Evolutionary conservation across 2,797 vertebrate species (phyloP).

Genomic region (Melanotaenia trifasciata): DNA sequence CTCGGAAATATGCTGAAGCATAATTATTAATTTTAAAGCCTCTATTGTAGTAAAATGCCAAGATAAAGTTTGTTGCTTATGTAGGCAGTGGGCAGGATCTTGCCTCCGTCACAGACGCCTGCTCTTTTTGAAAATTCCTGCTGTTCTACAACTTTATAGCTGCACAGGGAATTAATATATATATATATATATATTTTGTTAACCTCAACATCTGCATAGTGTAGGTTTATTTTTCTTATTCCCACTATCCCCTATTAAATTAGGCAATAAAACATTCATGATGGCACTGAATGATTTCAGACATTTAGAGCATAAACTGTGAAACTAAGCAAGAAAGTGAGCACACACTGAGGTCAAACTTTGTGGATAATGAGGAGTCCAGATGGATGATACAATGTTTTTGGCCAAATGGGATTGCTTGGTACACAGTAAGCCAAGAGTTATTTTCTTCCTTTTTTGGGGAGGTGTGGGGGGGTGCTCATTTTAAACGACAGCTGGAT

Average conservation of each 20-base stretch:
- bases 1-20: constrained; percentile 39
- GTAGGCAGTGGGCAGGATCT: constrained; percentile 14
- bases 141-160: constrained; percentile 34
- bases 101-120: constrained; percentile 23
- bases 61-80: constrained; percentile 34
- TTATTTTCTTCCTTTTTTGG: background rate
- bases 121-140: constrained; percentile 18
- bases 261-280: background rate
- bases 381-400: constrained; percentile 33
- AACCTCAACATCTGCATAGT: constrained; percentile 3
- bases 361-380: constrained; percentile 35
- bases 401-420: constrained; percentile 16
- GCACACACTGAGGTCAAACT: constrained; percentile 33
- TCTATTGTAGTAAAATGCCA: constrained; percentile 29
- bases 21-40: constrained; percentile 41
- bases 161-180: background rate
- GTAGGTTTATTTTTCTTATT: background rate
- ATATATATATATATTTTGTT: background rate
- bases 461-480: background rate
- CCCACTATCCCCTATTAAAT: background rate
- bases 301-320: constrained; percentile 13
- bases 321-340: constrained; percentile 14
- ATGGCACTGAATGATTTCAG: constrained; percentile 18
- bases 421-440: constrained; percentile 16
- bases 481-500: constrained; percentile 40